Percentiles rank a stretch among this genome's conserved stretches.
phyloP scores from a whole-genome alignment of 2,888 invertebrate genomes.

The Nomada ferruginata region DNA sequence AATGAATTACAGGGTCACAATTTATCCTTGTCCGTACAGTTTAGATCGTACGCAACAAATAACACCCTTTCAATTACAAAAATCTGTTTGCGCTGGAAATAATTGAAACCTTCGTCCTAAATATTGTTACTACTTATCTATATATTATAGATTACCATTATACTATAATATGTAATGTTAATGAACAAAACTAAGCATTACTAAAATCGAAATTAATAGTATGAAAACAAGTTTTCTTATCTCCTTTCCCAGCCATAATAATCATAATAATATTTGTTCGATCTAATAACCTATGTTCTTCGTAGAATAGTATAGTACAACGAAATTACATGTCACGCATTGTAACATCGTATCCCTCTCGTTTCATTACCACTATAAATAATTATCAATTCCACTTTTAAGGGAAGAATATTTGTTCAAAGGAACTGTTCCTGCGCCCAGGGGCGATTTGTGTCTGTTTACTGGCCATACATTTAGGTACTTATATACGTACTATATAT shows the following conservation, averaged over 20 bases:
- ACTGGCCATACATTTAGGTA: slow-evolving; percentile 1
- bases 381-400: not conserved
- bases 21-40: too few relatives aligned
- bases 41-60: too few relatives aligned
- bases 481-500: not conserved
- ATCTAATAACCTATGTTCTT: not conserved
- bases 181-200: too few relatives aligned
- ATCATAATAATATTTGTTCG: not conserved
- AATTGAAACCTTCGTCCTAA: too few relatives aligned
- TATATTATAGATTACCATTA: too few relatives aligned
- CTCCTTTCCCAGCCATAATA: not conserved
- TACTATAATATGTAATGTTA: too few relatives aligned
- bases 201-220: too few relatives aligned
- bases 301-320: not conserved
- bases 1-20: too few relatives aligned
- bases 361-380: not conserved
- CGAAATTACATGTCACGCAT: not conserved
- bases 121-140: too few relatives aligned
- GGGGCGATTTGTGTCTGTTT: slow-evolving; percentile 27
- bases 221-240: not conserved
- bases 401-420: too few relatives aligned
- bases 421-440: not conserved
- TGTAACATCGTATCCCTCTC: not conserved
- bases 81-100: too few relatives aligned
- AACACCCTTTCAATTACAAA: too few relatives aligned